Conservation (phyloP, 1,140 invertebrate species). For the Piezodorus guildinii region DNA sequence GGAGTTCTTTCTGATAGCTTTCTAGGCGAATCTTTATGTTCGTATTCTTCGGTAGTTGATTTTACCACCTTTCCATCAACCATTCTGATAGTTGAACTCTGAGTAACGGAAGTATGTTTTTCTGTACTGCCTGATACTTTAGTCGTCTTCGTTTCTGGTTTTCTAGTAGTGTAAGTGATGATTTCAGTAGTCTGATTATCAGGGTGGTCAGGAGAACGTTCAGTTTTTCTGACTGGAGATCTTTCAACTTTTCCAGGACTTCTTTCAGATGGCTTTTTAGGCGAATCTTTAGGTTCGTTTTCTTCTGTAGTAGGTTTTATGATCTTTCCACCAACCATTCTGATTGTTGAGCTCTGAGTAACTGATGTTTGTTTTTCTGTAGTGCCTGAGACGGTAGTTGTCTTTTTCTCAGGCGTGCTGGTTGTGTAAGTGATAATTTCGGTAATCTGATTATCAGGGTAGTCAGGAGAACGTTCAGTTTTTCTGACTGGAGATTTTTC, state of each 20-base stretch:
- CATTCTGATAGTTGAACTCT: slow-evolving; percentile 17
- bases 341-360: neutral
- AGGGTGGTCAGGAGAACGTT: neutral
- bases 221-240: neutral
- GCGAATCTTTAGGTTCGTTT: neutral
- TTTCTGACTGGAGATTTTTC: neutral
- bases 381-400: neutral
- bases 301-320: neutral
- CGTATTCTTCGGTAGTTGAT: neutral
- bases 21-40: neutral
- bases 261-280: neutral
- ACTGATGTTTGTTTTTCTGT: neutral
- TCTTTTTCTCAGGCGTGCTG: neutral
- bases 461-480: neutral
- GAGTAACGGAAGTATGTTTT: neutral
- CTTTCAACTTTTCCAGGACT: neutral
- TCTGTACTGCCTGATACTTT: neutral
- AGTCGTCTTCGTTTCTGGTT: too few species aligned
- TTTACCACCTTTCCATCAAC: slow-evolving; percentile 24
- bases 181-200: neutral
- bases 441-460: neutral
- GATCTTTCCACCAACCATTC: slow-evolving; percentile 14
- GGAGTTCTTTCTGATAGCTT: neutral
- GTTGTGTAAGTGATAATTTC: neutral
- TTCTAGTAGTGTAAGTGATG: neutral